Base-by-base conservation (phyloP, 2,888 invertebrate genomes). In the Pemphredon lugubris region DNA sequence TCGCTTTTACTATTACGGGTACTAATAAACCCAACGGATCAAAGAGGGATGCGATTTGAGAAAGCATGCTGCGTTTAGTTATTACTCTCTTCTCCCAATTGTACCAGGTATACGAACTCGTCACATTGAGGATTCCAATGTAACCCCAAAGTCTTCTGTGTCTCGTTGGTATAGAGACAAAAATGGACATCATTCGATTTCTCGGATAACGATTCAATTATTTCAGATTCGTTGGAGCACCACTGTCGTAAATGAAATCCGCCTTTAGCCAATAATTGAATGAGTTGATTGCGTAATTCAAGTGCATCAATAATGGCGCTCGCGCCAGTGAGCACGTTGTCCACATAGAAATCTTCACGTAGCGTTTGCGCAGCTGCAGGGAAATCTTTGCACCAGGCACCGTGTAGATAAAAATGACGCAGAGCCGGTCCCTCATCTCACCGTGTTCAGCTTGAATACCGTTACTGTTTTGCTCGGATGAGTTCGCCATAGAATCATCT, bases 391-490 rank as follows among this genome's bases (percentile, higher is more conserved):
- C 1, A 65, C 64, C 7, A 77, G 11, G 0, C 30, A 16, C 0
- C 57, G 45, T 1, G 44, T 69, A 0, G 69, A 64, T 14, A 77
- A n/a, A 16, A 42, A 75, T 0, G 71, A 68, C 2, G 71, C 75
- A 0, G 73, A 13, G 14, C 54, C 23, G 0, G 61, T 42, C 0
- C 73, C 70, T 21, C 65, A 73, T 0, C 61, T 72, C 0, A 68
- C 57, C 0, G 55, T 63, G 14, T 65, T 60, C 2, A 66, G 21
- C 34, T 65, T 45, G 26, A 34, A 70, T 9, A 64, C 60, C 2
- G 40, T 14, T 11, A 34, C n/a, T 11, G 34, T 3, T 0, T 18
- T 18, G 34, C n/a, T n/a, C n/a, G 9, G 3, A n/a, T n/a, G 9
- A 7, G 9, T n/a, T 4, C 34, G 34, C 34, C 34, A 34, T n/a